A percentile compares a stretch with the other conserved stretches of the same genome.
Conservation (phyloP, 2,888 invertebrate species). For the Stratiomys singularior region DNA sequence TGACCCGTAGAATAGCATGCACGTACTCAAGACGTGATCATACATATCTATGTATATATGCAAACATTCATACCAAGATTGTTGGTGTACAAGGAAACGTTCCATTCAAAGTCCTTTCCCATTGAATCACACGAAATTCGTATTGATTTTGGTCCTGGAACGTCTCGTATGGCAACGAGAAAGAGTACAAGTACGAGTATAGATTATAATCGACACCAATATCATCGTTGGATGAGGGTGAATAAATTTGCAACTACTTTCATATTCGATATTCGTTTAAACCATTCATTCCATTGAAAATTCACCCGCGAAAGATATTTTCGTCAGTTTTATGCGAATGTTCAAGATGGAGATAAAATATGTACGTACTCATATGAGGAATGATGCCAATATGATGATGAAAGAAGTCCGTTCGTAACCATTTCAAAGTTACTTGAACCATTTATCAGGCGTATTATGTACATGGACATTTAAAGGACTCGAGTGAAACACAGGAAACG, state of each 20-base stretch:
- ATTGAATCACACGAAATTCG: background rate
- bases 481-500: no score
- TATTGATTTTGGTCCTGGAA: background rate
- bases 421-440: no score
- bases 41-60: background rate
- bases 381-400: no score
- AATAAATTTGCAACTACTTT: background rate
- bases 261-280: no score
- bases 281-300: background rate
- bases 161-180: background rate
- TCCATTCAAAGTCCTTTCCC: background rate
- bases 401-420: no score
- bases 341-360: no score
- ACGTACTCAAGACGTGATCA: background rate
- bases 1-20: background rate
- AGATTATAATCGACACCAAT: conserved; percentile 1
- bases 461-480: no score
- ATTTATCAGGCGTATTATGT: no score
- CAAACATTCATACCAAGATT: background rate
- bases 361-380: no score
- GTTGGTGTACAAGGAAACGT: background rate
- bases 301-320: background rate
- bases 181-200: background rate
- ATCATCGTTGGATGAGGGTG: background rate
- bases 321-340: no score